These are phyloP conservation scores for Tetramorium parvispinum DNA, from an alignment of 1,140 invertebrate species.

Conservation along the genomic window DNA sequence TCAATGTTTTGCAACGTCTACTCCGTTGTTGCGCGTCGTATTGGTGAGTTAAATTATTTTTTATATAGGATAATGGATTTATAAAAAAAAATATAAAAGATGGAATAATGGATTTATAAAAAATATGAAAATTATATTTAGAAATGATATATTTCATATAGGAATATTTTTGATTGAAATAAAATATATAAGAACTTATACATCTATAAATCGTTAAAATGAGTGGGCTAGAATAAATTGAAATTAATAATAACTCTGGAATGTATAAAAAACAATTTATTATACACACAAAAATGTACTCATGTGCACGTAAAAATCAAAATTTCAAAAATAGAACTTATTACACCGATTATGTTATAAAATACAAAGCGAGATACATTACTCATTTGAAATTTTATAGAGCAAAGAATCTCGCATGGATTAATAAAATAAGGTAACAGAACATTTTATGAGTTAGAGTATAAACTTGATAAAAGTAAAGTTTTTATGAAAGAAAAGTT, in stretches of 20 bases:
- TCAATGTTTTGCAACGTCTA: background rate
- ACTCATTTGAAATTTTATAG: background rate
- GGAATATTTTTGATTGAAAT: background rate
- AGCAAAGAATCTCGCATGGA: background rate
- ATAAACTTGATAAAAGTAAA: background rate
- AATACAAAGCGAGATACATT: background rate
- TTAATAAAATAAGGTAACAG: background rate
- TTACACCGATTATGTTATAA: background rate
- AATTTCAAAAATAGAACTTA: conserved; percentile 1
- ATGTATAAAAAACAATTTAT: background rate
- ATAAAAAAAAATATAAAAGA: background rate
- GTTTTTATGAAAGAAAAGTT: background rate
- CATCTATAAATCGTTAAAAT: background rate
- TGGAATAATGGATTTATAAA: background rate
- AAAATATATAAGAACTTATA: background rate
- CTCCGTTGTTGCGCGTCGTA: background rate
- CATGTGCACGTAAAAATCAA: background rate
- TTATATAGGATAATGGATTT: background rate
- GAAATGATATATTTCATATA: background rate
- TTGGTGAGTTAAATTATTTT: background rate
- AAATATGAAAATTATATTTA: background rate
- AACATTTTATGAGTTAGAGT: background rate
- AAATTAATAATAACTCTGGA: background rate
- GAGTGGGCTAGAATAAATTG: background rate
- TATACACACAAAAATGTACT: background rate